Base-by-base conservation (phyloP, 2,113 vertebrate genomes). In the Entelurus aequoreus region DNA sequence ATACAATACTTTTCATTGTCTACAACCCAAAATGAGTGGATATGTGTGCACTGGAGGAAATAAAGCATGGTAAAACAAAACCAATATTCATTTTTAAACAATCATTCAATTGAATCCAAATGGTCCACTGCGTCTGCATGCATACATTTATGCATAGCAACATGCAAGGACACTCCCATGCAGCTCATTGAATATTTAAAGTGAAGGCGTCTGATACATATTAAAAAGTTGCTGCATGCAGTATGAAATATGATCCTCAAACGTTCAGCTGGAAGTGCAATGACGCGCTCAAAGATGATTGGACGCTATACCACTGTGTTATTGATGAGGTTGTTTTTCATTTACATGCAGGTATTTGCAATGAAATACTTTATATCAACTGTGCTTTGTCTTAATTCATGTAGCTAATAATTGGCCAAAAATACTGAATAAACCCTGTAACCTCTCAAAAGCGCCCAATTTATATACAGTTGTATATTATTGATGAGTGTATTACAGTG, bases 101-200 rank as follows among this genome's bases (percentile, higher is more conserved):
- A 28, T 28, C 28, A 28, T 28, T 28, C 28, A 28, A 28, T 28
- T 28, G 28, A 28, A 28, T 28, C 38, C 19, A 52, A 52, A 9
- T 19, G 21, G 19, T 52, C 50, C 8, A 50, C 48, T 19, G 16
- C n/a, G n/a, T 10, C 7, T 50, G 8, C 8, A 10, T 50, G 28
- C 28, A 28, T 28, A 28, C 28, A 28, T 28, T 28, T 28, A 28
- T 28, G 28, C 28, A 4, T 28, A 28, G 3, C 28, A 2, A 46
- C 11, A 46, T 46, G 4, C 42, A 69, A 67, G 74, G 74, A 77
- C 68, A 74, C 74, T 83, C 78, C 78, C 78, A 28, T 10, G 5
- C 11, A 76, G 70, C 72, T 84, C 74, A 75, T 78, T 10, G 72
- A 76, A 81, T 78, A 81, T 84, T 83, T 75, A 78, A 71, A 76